Percentiles rank a stretch among this genome's conserved stretches.
phyloP scores from a whole-genome alignment of 2,888 invertebrate species.

The Nudaria mundana region DNA sequence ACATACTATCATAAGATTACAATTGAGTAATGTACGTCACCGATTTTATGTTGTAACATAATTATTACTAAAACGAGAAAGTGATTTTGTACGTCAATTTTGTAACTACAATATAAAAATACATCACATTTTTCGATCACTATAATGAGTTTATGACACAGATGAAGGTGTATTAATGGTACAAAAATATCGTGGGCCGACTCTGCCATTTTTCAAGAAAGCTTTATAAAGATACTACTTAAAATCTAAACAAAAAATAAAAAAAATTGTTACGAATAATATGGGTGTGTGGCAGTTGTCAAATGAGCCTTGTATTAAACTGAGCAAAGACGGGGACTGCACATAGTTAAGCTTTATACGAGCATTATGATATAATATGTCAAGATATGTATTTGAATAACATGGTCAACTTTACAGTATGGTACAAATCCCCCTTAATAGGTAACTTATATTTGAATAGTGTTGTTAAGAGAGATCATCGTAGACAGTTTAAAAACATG shows the following conservation, averaged over 20 bases:
- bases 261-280: constrained; percentile 9
- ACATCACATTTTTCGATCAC: constrained; percentile 45
- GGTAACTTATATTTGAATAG: constrained; percentile 20
- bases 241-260: constrained; percentile 14
- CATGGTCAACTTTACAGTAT: neutral
- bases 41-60: constrained; percentile 19
- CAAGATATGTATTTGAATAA: constrained; percentile 5
- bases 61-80: constrained; percentile 22
- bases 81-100: constrained; percentile 26
- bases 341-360: neutral
- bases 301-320: constrained; percentile 19
- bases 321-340: constrained; percentile 25
- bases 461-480: constrained; percentile 29
- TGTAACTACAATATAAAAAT: constrained; percentile 41
- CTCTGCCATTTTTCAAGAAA: constrained; percentile 8
- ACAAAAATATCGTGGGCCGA: constrained; percentile 21
- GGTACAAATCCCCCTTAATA: constrained; percentile 21
- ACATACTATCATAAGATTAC: constrained; percentile 25
- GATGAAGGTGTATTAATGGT: constrained; percentile 11
- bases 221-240: constrained; percentile 17
- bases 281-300: constrained; percentile 21
- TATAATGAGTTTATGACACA: constrained; percentile 9
- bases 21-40: constrained; percentile 28
- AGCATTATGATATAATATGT: neutral
- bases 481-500: constrained; percentile 15